Percentiles rank a stretch among this genome's conserved stretches.
These are phyloP conservation scores for Megaceryle maxima DNA, from an alignment of 2,113 vertebrate species.

Conservation along the genomic window DNA sequence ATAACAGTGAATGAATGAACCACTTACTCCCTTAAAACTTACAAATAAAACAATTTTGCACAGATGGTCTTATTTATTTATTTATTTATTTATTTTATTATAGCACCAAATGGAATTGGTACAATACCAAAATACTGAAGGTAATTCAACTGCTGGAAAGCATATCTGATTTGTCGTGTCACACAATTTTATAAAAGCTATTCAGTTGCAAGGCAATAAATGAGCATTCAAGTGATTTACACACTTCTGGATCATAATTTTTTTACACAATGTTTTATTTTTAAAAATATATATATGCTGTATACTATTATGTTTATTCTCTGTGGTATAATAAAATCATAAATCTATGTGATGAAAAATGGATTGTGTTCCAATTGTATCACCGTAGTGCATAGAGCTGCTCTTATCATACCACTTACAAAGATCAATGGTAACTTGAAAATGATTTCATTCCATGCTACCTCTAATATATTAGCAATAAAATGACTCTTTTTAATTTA, in stretches of 20 bases:
- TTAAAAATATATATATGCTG: constrained; percentile 69
- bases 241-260: constrained; percentile 69
- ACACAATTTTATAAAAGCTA: constrained; percentile 75
- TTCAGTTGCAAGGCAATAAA: constrained; percentile 74
- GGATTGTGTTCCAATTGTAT: constrained; percentile 68
- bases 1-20: constrained; percentile 36
- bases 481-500: constrained; percentile 73
- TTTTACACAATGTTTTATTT: constrained; percentile 74
- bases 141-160: constrained; percentile 66
- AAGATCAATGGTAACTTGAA: constrained; percentile 77
- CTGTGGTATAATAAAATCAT: constrained; percentile 74
- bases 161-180: constrained; percentile 61
- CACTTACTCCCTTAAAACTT: constrained; percentile 46
- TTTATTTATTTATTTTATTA: constrained; percentile 16
- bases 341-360: constrained; percentile 77
- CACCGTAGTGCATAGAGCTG: constrained; percentile 19
- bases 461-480: constrained; percentile 71
- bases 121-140: constrained; percentile 59
- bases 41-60: constrained; percentile 41
- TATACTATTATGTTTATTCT: constrained; percentile 76
- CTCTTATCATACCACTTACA: constrained; percentile 66
- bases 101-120: constrained; percentile 26
- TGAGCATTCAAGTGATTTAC: constrained; percentile 75
- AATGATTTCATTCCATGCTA: constrained; percentile 62
- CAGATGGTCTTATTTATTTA: neutral